Conservation (phyloP, 2,888 invertebrate species). For the Hesperia comma region DNA sequence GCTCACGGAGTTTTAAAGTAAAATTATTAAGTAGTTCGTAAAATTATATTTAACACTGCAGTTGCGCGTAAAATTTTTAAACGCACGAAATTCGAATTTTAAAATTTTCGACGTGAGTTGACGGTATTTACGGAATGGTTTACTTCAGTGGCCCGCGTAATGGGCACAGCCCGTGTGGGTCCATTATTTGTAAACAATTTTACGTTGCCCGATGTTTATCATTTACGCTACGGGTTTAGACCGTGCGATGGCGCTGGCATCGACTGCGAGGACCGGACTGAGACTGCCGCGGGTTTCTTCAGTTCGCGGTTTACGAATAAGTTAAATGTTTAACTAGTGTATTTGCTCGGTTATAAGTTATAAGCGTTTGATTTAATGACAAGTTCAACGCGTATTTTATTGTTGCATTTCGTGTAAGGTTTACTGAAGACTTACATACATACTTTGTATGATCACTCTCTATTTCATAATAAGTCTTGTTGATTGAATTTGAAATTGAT, state of each 20-base stretch:
- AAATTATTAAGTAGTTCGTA: conserved; percentile 10
- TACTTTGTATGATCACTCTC: too few relatives aligned
- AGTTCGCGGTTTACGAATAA: conserved; percentile 23
- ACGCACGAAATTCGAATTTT: neutral
- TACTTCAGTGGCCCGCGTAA: conserved; percentile 19
- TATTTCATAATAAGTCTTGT: too few relatives aligned
- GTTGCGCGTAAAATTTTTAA: conserved; percentile 7
- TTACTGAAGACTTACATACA: too few relatives aligned
- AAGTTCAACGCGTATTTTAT: neutral
- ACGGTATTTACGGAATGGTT: conserved; percentile 3
- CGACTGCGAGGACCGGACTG: conserved; percentile 38
- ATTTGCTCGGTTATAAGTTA: neutral
- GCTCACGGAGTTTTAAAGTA: conserved; percentile 2
- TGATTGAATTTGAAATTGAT: too few relatives aligned
- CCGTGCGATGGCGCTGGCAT: conserved; percentile 19
- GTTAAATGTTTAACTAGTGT: conserved; percentile 22
- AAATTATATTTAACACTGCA: conserved; percentile 1
- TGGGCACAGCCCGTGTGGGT: conserved; percentile 6
- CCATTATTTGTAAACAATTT: conserved; percentile 34
- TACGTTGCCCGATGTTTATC: conserved; percentile 6
- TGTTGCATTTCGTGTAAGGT: neutral
- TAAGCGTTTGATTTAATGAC: neutral
- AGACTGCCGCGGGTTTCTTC: conserved; percentile 42
- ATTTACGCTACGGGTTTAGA: conserved; percentile 14
- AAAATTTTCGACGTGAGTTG: neutral